Conservation (phyloP, 1,140 invertebrate species). For the Ostrea denselamellosa region DNA sequence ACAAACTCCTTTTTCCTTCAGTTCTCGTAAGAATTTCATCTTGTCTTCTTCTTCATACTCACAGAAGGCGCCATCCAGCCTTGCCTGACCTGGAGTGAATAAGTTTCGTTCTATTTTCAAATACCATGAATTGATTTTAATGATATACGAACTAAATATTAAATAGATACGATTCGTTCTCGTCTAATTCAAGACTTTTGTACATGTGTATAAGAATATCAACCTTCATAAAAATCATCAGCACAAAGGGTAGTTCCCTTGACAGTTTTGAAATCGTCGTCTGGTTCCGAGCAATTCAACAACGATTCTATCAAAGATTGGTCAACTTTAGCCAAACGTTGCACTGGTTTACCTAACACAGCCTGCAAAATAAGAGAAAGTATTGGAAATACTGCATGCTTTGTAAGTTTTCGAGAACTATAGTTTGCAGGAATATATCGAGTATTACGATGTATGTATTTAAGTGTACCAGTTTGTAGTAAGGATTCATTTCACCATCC, state of each 20-base stretch:
- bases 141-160: too few species aligned
- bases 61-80: constrained; percentile 98
- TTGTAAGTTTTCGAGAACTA: neutral
- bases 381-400: neutral
- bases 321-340: constrained; percentile 90
- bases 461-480: constrained; percentile 82
- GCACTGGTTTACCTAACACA: constrained; percentile 91
- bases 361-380: constrained; percentile 81
- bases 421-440: neutral
- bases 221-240: constrained; percentile 98
- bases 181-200: neutral
- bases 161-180: too few species aligned
- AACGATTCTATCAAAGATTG: constrained; percentile 88
- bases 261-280: constrained; percentile 89
- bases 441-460: neutral
- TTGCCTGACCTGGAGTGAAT: constrained; percentile 84
- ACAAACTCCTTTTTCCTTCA: constrained; percentile 89
- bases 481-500: constrained; percentile 87
- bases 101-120: too few species aligned
- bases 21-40: constrained; percentile 89
- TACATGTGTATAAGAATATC: neutral
- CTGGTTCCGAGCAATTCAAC: constrained; percentile 80
- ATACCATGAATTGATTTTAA: too few species aligned
- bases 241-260: constrained; percentile 97
- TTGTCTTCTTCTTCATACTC: constrained; percentile 94